Conservation (phyloP, 1,140 invertebrate genomes). For the Diabrotica virgifera region DNA sequence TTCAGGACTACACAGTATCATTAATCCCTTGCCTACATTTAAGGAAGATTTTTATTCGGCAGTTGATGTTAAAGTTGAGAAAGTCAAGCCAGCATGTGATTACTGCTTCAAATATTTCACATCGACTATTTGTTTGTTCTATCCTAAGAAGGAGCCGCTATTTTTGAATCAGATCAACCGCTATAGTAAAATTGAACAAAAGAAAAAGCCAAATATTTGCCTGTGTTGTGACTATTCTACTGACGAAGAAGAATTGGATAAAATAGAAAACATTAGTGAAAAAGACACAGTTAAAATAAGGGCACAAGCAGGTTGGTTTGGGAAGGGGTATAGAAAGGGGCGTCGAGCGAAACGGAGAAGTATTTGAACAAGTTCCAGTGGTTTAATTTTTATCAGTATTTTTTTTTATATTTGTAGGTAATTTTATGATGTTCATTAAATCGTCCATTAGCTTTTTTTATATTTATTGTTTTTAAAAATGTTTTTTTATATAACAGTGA, state of each 20-base stretch:
- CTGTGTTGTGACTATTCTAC: conserved; percentile 57
- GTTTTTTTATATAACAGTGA: neutral
- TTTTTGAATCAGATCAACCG: conserved; percentile 47
- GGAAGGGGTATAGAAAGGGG: conserved; percentile 55
- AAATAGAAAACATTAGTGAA: conserved; percentile 18
- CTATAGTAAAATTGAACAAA: conserved; percentile 49
- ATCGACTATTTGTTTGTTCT: conserved; percentile 55
- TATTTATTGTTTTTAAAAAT: neutral
- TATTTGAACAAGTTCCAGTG: conserved; percentile 1
- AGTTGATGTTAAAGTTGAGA: conserved; percentile 35
- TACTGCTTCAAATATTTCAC: conserved; percentile 56
- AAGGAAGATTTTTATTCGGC: conserved; percentile 30
- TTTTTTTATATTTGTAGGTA: neutral
- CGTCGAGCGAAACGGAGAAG: conserved; percentile 25
- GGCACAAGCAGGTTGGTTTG: conserved; percentile 59
- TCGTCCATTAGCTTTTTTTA: neutral
- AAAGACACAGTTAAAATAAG: conserved; percentile 44
- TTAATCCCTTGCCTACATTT: conserved; percentile 53
- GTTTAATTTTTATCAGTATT: neutral
- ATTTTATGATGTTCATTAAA: neutral
- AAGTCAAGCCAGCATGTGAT: conserved; percentile 47
- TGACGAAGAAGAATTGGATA: conserved; percentile 45
- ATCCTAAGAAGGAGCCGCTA: conserved; percentile 48
- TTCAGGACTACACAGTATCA: conserved; percentile 62
- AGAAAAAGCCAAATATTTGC: conserved; percentile 49